phyloP scores from a whole-genome alignment of 1,140 invertebrate genomes.

The Drosophila bocqueti region DNA sequence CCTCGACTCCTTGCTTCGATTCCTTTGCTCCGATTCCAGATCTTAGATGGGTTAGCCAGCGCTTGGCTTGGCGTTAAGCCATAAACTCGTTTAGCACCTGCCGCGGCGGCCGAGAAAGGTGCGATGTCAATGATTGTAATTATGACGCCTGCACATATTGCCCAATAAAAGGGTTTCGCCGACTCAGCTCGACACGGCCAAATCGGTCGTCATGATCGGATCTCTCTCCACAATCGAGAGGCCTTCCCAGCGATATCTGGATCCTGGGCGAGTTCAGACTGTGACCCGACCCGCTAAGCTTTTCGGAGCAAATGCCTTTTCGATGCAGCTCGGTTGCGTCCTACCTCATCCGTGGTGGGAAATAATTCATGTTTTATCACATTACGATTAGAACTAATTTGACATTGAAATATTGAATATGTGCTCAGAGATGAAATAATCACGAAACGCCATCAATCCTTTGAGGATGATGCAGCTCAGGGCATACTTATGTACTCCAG shows the following conservation, averaged over 20 bases:
- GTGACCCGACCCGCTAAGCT: neutral
- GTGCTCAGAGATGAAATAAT: conserved; percentile 49
- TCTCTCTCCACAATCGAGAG: conserved; percentile 6
- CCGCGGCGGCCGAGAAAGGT: conserved; percentile 34
- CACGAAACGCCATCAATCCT: conserved; percentile 77
- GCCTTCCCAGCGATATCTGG: neutral
- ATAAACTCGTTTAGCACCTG: conserved; percentile 79
- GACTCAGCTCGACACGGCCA: conserved; percentile 17
- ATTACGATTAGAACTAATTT: conserved; percentile 76
- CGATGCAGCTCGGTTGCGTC: conserved; percentile 18
- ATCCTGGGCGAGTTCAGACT: neutral
- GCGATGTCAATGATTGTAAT: conserved; percentile 76
- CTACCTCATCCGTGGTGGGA: conserved; percentile 3
- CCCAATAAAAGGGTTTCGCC: conserved; percentile 65
- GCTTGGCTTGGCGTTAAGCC: conserved; percentile 63
- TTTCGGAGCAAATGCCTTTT: conserved; percentile 18
- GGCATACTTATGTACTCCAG: conserved; percentile 13
- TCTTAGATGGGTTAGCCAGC: neutral
- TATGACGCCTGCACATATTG: conserved; percentile 53
- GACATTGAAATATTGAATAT: conserved; percentile 71
- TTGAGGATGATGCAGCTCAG: conserved; percentile 34
- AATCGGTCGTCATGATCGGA: conserved; percentile 53
- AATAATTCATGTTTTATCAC: conserved; percentile 76
- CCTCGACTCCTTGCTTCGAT: conserved; percentile 20
- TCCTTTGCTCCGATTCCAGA: conserved; percentile 12